Evolutionary conservation across 2,888 invertebrate genomes (phyloP).

Genomic region (Linyphia triangularis): DNA sequence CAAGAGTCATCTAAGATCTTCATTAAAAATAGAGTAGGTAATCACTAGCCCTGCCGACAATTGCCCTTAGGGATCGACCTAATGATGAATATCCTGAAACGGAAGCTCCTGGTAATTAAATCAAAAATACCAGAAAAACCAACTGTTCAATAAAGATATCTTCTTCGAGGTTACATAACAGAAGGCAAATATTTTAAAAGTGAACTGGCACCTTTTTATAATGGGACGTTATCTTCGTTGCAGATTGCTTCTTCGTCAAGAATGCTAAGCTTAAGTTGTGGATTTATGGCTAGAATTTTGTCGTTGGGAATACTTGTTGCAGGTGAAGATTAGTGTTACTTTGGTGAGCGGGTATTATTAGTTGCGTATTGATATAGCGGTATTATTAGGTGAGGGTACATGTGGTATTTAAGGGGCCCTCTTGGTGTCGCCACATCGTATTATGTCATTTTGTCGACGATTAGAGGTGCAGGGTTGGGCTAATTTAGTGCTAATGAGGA

Average conservation of each 20-base stretch:
- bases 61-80: too few species aligned
- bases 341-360: too few species aligned
- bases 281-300: neutral
- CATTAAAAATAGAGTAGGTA: too few species aligned
- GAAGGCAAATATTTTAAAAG: too few species aligned
- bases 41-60: too few species aligned
- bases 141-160: neutral
- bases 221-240: too few species aligned
- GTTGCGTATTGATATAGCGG: neutral
- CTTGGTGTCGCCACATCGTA: too few species aligned
- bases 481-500: neutral
- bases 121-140: neutral
- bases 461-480: neutral
- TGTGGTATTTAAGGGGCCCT: neutral
- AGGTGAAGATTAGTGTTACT: neutral
- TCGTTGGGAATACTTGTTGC: neutral
- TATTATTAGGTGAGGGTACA: neutral
- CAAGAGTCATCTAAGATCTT: too few species aligned
- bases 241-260: too few species aligned
- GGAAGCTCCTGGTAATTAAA: neutral
- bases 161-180: neutral
- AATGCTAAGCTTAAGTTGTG: too few species aligned
- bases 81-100: too few species aligned
- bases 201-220: too few species aligned
- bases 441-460: neutral